Conservation (phyloP, 2,113 vertebrate genomes). For the Hydrochoerus hydrochaeris region DNA sequence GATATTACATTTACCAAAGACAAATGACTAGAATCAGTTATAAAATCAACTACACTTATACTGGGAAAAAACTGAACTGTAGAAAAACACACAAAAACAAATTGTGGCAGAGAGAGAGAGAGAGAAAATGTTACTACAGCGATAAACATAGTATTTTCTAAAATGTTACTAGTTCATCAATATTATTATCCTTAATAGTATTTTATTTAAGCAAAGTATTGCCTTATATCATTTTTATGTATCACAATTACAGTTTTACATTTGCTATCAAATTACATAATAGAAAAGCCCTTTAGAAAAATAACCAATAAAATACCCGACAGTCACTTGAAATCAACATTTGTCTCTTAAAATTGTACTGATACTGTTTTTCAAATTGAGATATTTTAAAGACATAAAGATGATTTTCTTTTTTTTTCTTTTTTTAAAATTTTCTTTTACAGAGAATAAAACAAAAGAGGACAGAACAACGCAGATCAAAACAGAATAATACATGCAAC, state of each 20-base stretch:
- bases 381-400: neutral
- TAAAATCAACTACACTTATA: neutral
- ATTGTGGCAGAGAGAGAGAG: neutral
- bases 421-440: no score
- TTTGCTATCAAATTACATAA: neutral
- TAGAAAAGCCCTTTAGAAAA: neutral
- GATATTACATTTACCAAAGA: neutral
- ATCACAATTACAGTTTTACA: neutral
- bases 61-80: neutral
- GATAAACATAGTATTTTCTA: neutral
- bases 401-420: no score
- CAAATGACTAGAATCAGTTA: neutral
- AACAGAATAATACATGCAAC: no score
- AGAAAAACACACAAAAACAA: neutral
- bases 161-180: neutral
- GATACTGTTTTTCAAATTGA: neutral
- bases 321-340: neutral
- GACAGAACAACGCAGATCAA: no score
- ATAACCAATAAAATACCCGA: neutral
- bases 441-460: no score
- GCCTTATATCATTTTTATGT: neutral
- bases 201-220: constrained; percentile 24
- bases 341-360: constrained; percentile 12
- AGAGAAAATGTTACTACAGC: neutral
- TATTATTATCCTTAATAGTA: neutral